phyloP scores from a whole-genome alignment of 2,113 vertebrate species.

The Heptranchias perlo region DNA sequence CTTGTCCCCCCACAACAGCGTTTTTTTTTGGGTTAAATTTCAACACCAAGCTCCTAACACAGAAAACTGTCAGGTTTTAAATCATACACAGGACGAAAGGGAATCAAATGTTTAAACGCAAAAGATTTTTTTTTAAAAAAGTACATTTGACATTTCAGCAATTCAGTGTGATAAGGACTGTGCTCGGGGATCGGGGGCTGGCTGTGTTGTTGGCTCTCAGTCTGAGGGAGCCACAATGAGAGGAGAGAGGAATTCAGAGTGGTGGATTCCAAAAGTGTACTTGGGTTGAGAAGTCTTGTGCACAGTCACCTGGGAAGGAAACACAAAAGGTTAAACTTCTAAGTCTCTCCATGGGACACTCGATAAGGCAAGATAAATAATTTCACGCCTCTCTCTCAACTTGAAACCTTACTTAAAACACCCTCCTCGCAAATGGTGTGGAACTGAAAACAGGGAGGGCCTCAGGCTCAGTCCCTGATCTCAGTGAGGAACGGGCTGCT shows the following conservation, averaged over 20 bases:
- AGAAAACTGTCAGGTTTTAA: neutral
- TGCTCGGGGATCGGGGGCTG: neutral
- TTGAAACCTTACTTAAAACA: neutral
- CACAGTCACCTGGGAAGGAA: neutral
- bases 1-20: neutral
- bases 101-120: neutral
- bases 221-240: slow-evolving; percentile 28
- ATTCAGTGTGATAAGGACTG: neutral
- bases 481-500: neutral
- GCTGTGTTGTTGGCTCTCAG: neutral
- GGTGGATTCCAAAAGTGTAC: slow-evolving; percentile 31
- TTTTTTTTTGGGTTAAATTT: neutral
- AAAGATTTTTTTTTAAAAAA: neutral
- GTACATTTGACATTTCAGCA: neutral
- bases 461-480: neutral
- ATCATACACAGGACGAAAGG: neutral
- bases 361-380: neutral
- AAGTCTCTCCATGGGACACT: neutral
- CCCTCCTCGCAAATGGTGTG: neutral
- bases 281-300: slow-evolving; percentile 17
- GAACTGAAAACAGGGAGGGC: neutral
- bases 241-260: slow-evolving; percentile 1
- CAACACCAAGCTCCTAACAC: neutral
- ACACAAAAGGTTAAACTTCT: neutral
- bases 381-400: neutral